Evolutionary conservation across 2,888 invertebrate genomes (phyloP), one percentile per base, ranked within the genome.

Genomic region (Troilus luridus): DNA sequence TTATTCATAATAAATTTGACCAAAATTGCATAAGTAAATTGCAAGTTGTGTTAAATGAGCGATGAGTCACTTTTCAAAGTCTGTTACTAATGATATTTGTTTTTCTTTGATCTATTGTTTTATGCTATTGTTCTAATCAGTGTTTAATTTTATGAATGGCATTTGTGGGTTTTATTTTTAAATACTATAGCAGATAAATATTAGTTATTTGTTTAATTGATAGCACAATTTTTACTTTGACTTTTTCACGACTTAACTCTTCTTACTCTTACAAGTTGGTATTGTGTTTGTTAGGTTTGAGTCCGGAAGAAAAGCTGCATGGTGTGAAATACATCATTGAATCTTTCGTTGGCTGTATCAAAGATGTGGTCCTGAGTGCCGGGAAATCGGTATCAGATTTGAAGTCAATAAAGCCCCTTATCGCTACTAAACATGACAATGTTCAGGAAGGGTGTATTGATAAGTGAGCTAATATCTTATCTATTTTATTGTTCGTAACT

Each of bases 291-390:
- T 77, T 93, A 97, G 97, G 97, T 93, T 95, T 98, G 92, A 98
- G 98, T 93, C 97, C 98, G 0, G 98, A 98, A 94, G 98, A 98
- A 94, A 96, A 97, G 94, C 95, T 98, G 58, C 97, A 98, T 94
- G 98, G 98, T 91, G 97, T 98, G 0, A 98, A 98, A 94, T 98
- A 98, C 94, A 98, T 98, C 92, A 98, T 98, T 93, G 98, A 98
- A 94, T 98, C 98, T 12, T 98, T 98, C 94, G 98, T 98, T 59
- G 98, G 98, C 6, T 98, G 98, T 94, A 97, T 98, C 93, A 96
- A 97, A 93, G 97, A 98, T 93, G 97, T 98, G 94, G 96, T 97
- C 12, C 94, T 98, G 58, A 97, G 97, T 94, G 97, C 97, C 3
- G 98, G 98, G 8, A 97, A 97, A 94, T 97, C 97, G 0, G 97